These are phyloP conservation scores for Stegastes partitus DNA, from an alignment of 2,113 vertebrate species.

Conservation along the genomic window DNA sequence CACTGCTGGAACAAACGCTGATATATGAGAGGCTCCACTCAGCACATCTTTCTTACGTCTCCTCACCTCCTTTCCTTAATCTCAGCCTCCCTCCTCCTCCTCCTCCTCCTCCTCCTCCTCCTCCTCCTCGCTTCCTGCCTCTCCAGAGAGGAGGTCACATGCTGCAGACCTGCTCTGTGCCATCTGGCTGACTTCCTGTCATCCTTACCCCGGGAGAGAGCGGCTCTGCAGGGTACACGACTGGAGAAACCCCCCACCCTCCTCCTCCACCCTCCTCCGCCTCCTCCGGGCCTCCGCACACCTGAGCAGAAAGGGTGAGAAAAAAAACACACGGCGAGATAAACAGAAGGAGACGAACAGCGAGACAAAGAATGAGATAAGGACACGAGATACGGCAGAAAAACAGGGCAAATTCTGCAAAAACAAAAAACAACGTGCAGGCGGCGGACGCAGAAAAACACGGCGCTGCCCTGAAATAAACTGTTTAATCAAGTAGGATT, in stretches of 20 bases:
- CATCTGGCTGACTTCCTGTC: slow-evolving; percentile 86
- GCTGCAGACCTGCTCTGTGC: slow-evolving; percentile 79
- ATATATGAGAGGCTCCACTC: slow-evolving; percentile 30
- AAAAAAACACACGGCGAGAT: slow-evolving; percentile 49
- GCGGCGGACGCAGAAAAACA: slow-evolving; percentile 20
- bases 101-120: slow-evolving; percentile 16
- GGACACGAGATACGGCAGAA: slow-evolving; percentile 4
- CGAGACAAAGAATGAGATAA: slow-evolving; percentile 31
- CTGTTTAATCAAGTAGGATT: slow-evolving; percentile 36
- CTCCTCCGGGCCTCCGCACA: slow-evolving; percentile 43
- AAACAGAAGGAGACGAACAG: slow-evolving; percentile 21
- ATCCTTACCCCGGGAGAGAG: slow-evolving; percentile 78
- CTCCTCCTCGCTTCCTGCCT: slow-evolving; percentile 61
- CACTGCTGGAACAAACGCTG: slow-evolving; percentile 12
- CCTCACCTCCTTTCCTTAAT: slow-evolving; percentile 52
- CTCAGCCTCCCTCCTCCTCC: slow-evolving; percentile 25
- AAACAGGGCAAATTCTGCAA: slow-evolving; percentile 9
- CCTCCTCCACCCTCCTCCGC: slow-evolving; percentile 2
- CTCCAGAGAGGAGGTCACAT: slow-evolving; percentile 78
- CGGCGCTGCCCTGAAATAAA: slow-evolving; percentile 32
- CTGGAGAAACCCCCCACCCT: slow-evolving; percentile 39
- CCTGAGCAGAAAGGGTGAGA: slow-evolving; percentile 69
- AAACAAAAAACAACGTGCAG: no score
- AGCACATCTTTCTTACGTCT: slow-evolving; percentile 56
- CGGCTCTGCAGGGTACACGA: slow-evolving; percentile 69